Evolutionary conservation across 2,888 invertebrate species (phyloP).

Genomic region (Caenorhabditis virilis): DNA sequence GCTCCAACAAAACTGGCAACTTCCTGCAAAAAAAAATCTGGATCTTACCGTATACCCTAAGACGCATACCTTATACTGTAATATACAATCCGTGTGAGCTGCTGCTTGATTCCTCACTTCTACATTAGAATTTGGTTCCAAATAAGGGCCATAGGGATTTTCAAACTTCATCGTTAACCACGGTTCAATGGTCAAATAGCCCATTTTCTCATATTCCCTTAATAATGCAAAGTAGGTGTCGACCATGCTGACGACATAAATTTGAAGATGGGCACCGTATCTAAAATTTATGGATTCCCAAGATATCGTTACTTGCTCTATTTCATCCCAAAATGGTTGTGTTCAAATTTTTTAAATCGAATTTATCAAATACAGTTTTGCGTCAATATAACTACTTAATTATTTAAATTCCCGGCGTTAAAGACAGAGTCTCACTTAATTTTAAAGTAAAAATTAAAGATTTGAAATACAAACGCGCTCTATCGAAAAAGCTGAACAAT

Average conservation of each 20-base stretch:
- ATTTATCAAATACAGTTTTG: no score
- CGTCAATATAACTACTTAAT: no score
- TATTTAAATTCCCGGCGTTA: no score
- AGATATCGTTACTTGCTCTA: no score
- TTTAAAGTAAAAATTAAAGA: no score
- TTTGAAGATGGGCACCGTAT: conserved; percentile 15
- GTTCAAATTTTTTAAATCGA: no score
- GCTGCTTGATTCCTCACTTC: conserved; percentile 48
- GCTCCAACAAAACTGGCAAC: conserved; percentile 24
- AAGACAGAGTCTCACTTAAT: no score
- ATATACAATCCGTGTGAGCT: conserved; percentile 47
- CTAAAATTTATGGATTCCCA: no score
- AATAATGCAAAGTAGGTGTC: conserved; percentile 7
- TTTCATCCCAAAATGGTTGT: no score
- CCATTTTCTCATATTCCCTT: conserved; percentile 14
- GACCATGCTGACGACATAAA: conserved; percentile 11
- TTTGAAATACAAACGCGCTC: no score
- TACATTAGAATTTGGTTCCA: conserved; percentile 46
- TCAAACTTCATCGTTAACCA: conserved; percentile 40
- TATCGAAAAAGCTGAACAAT: no score
- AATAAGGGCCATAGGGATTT: conserved; percentile 20
- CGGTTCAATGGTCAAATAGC: conserved; percentile 32
- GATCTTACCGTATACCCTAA: no score
- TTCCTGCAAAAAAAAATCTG: conserved; percentile 5
- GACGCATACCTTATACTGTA: conserved; percentile 43